Evolutionary conservation across 1,140 invertebrate species (phyloP).

Genomic region (Anastatus disparis): DNA sequence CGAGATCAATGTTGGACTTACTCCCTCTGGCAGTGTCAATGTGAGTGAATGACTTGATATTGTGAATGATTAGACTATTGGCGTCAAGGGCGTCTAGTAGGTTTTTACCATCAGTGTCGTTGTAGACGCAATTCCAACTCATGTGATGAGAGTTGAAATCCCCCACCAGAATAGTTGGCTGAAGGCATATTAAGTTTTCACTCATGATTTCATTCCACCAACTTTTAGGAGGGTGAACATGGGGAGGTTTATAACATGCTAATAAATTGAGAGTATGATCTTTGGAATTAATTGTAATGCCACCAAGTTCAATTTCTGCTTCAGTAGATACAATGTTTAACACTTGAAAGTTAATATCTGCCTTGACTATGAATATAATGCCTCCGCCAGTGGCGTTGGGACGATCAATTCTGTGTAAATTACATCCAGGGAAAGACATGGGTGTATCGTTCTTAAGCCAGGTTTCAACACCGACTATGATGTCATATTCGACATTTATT

Average conservation of each 20-base stretch:
- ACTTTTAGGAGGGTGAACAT: no score
- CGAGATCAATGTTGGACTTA: neutral
- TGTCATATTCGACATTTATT: no score
- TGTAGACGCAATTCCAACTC: no score
- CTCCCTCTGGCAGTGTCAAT: neutral
- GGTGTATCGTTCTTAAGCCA: neutral
- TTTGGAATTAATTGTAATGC: neutral
- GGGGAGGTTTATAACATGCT: no score
- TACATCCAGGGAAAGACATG: no score
- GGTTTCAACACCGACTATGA: no score
- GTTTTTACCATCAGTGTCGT: neutral
- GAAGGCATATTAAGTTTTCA: no score
- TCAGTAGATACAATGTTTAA: neutral
- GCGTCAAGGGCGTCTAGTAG: neutral
- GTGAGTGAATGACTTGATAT: neutral
- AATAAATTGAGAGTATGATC: no score
- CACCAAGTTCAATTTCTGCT: neutral
- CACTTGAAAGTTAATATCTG: neutral
- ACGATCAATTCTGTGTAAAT: neutral
- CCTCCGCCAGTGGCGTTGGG: neutral
- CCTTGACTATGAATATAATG: neutral
- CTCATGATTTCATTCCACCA: no score
- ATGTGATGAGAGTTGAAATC: no score
- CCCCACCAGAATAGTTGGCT: no score
- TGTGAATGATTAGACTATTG: neutral